Evolutionary conservation across 2,888 invertebrate species (phyloP), one percentile per base, ranked within the genome.

Genomic region (Sthenelais limicola): DNA sequence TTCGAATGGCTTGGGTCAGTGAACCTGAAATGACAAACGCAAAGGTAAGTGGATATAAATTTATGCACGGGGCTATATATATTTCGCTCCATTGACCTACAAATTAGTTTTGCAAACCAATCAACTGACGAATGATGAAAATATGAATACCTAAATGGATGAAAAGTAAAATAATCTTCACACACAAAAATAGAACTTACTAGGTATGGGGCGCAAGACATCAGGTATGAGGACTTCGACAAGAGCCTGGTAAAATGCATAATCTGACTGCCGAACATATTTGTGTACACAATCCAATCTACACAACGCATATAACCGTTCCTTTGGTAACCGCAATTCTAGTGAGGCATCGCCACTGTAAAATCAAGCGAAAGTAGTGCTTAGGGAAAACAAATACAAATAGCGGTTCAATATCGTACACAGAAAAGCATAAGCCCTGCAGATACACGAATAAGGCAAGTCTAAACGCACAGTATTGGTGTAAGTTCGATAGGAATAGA

Each of bases 211-310:
- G 81, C 95, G 92, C 76, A 98, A 91, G 62, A 98, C 97, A 89
- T 98, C 96, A 24, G 98, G 98, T 89, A 99, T 94, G 80, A 99
- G 91, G 82, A 98, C 94, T 88, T 97, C 96, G 12, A 98, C 96
- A 80, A 98, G 91, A 85, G 94, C 94, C 90, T 99, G 98, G 90
- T 98, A 97, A 89, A 99, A 95, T 79, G 92, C 83, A 86, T 95
- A 93, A 89, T 98, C 97, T 68, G 96, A 94, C 84, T 91, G 90
- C 68, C 92, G 91, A 81, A 96, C 92, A 90, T 94, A 96, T 71
- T 91, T 90, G 85, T 94, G 93, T 70, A 95, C 92, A 80, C 92
- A 92, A 71, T 91, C 90, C 84, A 92, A 90, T 79, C 90, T 91
- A 85, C 93, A 92, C 83, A 95, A 90, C 72, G 91, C 90, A 86